A percentile compares a stretch with the other conserved stretches of the same genome.
phyloP scores from a whole-genome alignment of 2,797 vertebrate species.

The Rhinichthys osculus region DNA sequence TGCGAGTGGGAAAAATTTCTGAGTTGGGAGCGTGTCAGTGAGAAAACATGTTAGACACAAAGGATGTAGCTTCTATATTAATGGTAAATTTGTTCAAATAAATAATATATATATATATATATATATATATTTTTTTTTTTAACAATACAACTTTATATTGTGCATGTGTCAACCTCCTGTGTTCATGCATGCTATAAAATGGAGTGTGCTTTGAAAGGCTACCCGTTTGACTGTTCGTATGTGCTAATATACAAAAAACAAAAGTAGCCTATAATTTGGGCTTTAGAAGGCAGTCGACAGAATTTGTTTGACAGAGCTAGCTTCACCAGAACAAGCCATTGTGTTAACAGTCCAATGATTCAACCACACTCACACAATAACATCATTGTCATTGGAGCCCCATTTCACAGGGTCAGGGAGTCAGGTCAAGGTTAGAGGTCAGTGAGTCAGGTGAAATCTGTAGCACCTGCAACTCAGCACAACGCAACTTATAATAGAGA shows the following conservation, averaged over 20 bases:
- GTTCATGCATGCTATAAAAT: neutral
- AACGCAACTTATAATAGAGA: slow-evolving; percentile 10
- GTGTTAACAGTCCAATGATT: slow-evolving; percentile 25
- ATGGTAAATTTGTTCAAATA: neutral
- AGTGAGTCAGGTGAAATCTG: slow-evolving; percentile 34
- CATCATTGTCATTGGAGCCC: slow-evolving; percentile 29
- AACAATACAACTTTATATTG: neutral
- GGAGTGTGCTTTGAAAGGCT: neutral
- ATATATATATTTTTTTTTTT: too few relatives aligned
- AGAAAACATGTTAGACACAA: neutral
- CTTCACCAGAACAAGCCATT: slow-evolving; percentile 6
- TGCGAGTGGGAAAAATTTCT: too few relatives aligned
- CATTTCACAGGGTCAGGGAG: slow-evolving; percentile 27
- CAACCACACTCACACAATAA: slow-evolving; percentile 17
- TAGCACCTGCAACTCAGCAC: slow-evolving; percentile 36
- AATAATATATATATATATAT: too few relatives aligned
- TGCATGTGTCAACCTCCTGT: neutral
- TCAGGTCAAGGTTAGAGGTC: slow-evolving; percentile 41
- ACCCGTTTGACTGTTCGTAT: neutral
- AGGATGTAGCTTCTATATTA: neutral
- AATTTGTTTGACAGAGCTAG: neutral
- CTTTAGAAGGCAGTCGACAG: neutral
- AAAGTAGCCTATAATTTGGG: neutral
- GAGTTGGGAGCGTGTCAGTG: neutral
- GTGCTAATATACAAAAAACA: neutral